These are phyloP conservation scores for Callocephalon fimbriatum DNA, from an alignment of 2,113 vertebrate species.

Conservation along the genomic window DNA sequence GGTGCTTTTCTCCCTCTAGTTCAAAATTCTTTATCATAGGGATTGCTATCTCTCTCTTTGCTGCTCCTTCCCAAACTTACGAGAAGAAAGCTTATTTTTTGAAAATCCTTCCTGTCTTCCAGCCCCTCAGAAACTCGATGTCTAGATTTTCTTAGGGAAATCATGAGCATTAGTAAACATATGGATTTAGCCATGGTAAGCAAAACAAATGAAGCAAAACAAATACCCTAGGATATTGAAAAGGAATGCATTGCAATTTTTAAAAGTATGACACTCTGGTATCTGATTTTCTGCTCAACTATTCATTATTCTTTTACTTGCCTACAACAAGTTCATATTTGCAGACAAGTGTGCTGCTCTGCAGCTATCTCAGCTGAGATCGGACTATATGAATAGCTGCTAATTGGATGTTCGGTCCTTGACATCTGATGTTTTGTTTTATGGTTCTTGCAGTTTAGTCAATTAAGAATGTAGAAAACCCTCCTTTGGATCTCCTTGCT, in stretches of 20 bases:
- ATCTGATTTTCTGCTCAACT: conserved; percentile 40
- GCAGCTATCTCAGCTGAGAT: neutral
- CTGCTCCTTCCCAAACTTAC: neutral
- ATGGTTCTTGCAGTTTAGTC: neutral
- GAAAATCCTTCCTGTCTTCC: neutral
- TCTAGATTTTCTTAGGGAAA: neutral
- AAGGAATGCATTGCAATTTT: conserved; percentile 11
- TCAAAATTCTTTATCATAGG: neutral
- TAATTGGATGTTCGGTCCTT: neutral
- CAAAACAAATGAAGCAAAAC: neutral
- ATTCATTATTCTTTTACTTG: conserved; percentile 46
- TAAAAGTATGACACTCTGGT: neutral
- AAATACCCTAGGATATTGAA: neutral
- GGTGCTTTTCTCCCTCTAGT: neutral
- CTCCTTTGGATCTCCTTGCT: neutral
- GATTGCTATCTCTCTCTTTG: neutral
- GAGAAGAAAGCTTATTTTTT: neutral
- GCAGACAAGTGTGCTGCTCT: neutral
- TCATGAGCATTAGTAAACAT: neutral
- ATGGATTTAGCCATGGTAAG: neutral
- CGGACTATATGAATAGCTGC: neutral
- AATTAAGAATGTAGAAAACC: conserved; percentile 8
- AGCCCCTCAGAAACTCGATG: neutral
- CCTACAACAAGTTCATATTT: neutral
- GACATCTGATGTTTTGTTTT: neutral